A percentile compares a stretch with the other conserved stretches of the same genome.
Evolutionary conservation across 1,140 invertebrate genomes (phyloP).

Genomic region (Diorhabda elongata): DNA sequence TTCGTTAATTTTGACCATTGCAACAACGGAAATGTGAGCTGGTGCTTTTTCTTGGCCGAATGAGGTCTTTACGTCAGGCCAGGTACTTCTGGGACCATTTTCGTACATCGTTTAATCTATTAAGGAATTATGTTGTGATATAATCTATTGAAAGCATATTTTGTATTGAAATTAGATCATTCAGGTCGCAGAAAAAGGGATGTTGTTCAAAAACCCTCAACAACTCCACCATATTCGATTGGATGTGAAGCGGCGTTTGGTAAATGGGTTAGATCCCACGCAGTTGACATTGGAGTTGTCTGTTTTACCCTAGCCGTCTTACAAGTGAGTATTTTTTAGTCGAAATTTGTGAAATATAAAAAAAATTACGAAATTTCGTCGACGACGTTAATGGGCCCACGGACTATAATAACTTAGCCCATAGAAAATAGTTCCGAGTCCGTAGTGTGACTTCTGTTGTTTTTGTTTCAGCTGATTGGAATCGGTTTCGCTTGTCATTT

Average conservation of each 20-base stretch:
- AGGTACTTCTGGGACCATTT: no score
- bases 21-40: no score
- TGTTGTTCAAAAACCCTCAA: not conserved
- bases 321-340: conserved; percentile 26
- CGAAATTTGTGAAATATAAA: not conserved
- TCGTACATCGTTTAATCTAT: no score
- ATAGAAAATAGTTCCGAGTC: no score
- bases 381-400: not conserved
- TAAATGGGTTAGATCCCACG: conserved; percentile 30
- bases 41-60: no score
- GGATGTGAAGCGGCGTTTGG: conserved; percentile 31
- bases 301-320: conserved; percentile 32
- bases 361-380: not conserved
- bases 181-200: not conserved
- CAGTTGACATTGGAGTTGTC: conserved; percentile 32
- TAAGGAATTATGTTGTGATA: no score
- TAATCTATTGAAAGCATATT: no score
- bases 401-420: no score
- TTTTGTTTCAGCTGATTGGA: conserved; percentile 31
- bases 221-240: conserved; percentile 19
- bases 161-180: not conserved
- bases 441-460: no score
- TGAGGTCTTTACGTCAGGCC: no score
- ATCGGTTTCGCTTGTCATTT: conserved; percentile 38
- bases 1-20: no score